Percentiles rank a stretch among this genome's conserved stretches.
Conservation (phyloP, 1,140 invertebrate genomes). For the Leptinotarsa undecemlineata region DNA sequence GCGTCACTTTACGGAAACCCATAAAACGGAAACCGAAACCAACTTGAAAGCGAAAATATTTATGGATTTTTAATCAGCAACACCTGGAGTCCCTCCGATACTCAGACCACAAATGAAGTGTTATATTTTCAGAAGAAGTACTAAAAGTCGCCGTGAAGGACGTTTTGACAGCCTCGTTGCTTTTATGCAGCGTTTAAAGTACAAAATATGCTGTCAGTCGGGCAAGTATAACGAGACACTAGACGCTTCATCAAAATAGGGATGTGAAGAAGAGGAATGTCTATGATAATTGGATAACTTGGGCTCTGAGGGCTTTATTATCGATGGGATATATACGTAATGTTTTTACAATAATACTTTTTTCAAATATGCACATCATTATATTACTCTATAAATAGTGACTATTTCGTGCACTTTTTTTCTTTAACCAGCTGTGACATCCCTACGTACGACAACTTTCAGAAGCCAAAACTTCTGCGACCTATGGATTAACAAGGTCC, state of each 20-base stretch:
- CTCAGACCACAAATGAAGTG: constrained; percentile 1
- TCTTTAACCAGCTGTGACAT: too few species aligned
- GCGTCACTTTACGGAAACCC: neutral
- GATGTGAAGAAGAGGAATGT: neutral
- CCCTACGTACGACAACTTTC: too few species aligned
- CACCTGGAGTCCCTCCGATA: neutral
- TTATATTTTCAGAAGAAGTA: neutral
- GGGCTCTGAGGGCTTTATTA: neutral
- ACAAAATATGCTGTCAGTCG: constrained; percentile 5
- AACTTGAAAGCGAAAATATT: neutral
- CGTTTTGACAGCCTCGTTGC: neutral
- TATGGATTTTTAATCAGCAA: constrained; percentile 8
- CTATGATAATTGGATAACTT: neutral
- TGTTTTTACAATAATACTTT: too few species aligned
- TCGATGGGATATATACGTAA: too few species aligned
- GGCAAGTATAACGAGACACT: neutral
- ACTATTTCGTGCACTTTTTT: too few species aligned
- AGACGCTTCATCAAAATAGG: neutral
- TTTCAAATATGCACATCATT: too few species aligned
- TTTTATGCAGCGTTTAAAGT: neutral
- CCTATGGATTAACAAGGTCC: too few species aligned
- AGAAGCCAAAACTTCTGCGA: too few species aligned
- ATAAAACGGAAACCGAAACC: neutral
- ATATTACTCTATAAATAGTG: too few species aligned
- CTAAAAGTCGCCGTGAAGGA: constrained; percentile 4